These are phyloP conservation scores for Caloenas nicobarica DNA, from an alignment of 2,113 vertebrate genomes.

Conservation along the genomic window DNA sequence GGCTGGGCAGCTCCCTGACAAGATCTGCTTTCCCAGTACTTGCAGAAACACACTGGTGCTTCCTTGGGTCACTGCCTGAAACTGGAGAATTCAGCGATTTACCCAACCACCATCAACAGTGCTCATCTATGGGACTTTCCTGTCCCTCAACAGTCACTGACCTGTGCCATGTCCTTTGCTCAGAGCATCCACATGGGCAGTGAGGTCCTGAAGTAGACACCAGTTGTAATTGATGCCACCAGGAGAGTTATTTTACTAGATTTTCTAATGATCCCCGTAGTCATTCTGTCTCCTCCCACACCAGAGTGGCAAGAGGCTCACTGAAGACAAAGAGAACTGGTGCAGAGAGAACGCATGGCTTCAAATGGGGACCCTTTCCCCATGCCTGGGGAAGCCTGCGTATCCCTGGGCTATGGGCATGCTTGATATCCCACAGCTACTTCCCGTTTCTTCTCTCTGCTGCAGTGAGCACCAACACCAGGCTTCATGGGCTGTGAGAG, in stretches of 20 bases:
- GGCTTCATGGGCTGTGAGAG: not conserved
- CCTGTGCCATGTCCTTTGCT: not conserved
- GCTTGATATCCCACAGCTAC: not conserved
- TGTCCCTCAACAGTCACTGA: not conserved
- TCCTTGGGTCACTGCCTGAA: not conserved
- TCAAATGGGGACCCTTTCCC: not conserved
- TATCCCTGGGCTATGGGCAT: not conserved
- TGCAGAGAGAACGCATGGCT: not conserved
- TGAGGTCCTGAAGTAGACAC: not conserved
- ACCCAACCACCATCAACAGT: not conserved
- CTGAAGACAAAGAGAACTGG: not conserved
- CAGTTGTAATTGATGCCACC: not conserved
- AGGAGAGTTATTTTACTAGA: not conserved
- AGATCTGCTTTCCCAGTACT: not conserved
- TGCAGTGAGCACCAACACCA: rapidly evolving
- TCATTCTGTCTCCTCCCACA: not conserved
- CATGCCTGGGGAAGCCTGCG: rapidly evolving
- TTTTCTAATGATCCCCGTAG: not conserved
- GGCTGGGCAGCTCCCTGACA: not conserved
- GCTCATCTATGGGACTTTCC: not conserved
- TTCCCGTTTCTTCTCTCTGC: not conserved
- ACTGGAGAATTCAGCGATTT: not conserved
- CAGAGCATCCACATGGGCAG: not conserved
- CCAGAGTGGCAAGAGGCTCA: not conserved
- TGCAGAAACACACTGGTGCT: not conserved